Percentiles rank a stretch among this genome's conserved stretches.
phyloP scores from a whole-genome alignment of 1,140 invertebrate genomes.

The Zaprionus capensis region DNA sequence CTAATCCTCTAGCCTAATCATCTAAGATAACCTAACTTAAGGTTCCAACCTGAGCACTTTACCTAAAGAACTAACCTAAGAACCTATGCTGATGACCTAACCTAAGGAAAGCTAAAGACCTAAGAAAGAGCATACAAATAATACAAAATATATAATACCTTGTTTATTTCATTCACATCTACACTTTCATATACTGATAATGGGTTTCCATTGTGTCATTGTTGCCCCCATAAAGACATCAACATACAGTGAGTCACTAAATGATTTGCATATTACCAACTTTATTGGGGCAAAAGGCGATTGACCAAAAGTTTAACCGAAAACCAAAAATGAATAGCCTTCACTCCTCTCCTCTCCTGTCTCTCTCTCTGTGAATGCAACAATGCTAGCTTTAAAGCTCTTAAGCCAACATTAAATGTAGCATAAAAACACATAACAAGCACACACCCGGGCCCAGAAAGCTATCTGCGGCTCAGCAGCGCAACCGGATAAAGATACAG shows the following conservation, averaged over 20 bases:
- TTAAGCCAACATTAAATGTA: slow-evolving; percentile 84
- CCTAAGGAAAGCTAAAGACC: background rate
- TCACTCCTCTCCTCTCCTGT: background rate
- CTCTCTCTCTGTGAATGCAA: slow-evolving; percentile 57
- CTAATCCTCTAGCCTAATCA: no score
- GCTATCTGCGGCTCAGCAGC: slow-evolving; percentile 22
- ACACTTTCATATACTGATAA: slow-evolving; percentile 1
- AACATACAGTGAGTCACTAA: slow-evolving; percentile 15
- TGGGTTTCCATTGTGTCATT: background rate
- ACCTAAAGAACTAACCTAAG: no score
- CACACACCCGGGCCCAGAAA: slow-evolving; percentile 43
- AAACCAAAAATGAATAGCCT: slow-evolving; percentile 3
- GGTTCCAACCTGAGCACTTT: no score
- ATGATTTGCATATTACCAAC: slow-evolving; percentile 36
- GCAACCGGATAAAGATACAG: background rate
- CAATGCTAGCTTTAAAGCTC: slow-evolving; percentile 83
- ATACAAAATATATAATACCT: background rate
- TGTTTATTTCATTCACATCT: background rate
- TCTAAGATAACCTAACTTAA: no score
- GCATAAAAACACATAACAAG: slow-evolving; percentile 84
- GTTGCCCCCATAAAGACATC: slow-evolving; percentile 3
- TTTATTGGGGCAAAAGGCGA: slow-evolving; percentile 31
- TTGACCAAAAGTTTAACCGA: slow-evolving; percentile 36
- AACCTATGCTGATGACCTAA: background rate
- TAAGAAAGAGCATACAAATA: background rate